phyloP scores from a whole-genome alignment of 2,113 vertebrate species.

The Gavia stellata region DNA sequence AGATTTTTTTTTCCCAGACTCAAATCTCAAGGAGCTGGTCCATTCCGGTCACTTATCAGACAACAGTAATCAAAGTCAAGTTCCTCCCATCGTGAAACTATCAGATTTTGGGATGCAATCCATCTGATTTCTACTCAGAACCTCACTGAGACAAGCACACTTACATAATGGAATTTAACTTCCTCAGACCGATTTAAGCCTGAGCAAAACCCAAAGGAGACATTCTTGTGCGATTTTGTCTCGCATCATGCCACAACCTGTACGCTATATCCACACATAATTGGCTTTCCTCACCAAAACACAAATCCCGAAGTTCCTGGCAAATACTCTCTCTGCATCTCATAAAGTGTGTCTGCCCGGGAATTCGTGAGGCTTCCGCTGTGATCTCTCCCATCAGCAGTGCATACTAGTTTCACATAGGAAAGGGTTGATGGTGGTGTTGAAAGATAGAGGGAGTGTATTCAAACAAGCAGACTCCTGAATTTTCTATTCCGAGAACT shows the following conservation, averaged over 20 bases:
- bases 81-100: background rate
- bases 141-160: background rate
- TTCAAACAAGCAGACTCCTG: conserved; percentile 20
- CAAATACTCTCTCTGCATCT: background rate
- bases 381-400: conserved; percentile 7
- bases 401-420: background rate
- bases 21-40: background rate
- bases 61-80: background rate
- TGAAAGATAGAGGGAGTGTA: conserved; percentile 50
- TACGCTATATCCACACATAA: background rate
- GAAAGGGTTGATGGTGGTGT: background rate
- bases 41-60: background rate
- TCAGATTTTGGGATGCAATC: background rate
- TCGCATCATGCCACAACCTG: background rate
- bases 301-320: background rate
- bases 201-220: background rate
- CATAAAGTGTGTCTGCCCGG: background rate
- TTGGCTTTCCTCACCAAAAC: background rate
- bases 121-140: background rate
- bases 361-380: background rate
- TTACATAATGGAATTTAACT: background rate
- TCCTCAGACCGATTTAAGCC: background rate
- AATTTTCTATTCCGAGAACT: background rate
- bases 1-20: background rate
- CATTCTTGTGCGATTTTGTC: background rate